Percentiles rank a stretch among this genome's conserved stretches.
These are phyloP conservation scores for Gallinago nigripennis DNA, from an alignment of 2,797 vertebrate genomes.

Conservation along the genomic window DNA sequence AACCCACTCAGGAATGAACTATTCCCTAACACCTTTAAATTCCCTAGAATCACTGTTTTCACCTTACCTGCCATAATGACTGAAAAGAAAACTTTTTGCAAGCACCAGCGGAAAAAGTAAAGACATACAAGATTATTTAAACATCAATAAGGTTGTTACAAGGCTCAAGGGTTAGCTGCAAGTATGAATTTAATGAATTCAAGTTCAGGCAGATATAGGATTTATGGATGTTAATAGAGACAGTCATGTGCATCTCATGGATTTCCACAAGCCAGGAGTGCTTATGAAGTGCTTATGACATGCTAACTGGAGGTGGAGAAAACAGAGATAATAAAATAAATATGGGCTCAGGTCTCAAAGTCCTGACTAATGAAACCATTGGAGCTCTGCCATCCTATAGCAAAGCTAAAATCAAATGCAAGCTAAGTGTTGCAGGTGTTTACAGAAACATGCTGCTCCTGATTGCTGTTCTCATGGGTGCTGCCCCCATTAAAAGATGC, in stretches of 20 bases:
- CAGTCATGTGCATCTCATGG: neutral
- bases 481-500: neutral
- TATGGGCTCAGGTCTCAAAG: neutral
- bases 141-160: neutral
- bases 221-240: neutral
- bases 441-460: neutral
- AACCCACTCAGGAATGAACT: neutral
- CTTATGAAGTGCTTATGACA: neutral
- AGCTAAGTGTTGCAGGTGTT: constrained; percentile 22
- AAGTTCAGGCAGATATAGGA: neutral
- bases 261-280: neutral
- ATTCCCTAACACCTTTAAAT: neutral
- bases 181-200: neutral
- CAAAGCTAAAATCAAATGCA: neutral
- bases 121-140: neutral
- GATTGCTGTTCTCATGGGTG: neutral
- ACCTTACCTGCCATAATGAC: neutral
- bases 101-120: neutral
- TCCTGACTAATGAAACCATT: constrained; percentile 4
- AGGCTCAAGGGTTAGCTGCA: neutral
- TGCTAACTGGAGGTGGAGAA: neutral
- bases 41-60: neutral
- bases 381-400: neutral
- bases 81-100: neutral
- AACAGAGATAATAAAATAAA: constrained; percentile 24